phyloP scores from a whole-genome alignment of 2,797 vertebrate genomes.

The Eospalax fontanierii region DNA sequence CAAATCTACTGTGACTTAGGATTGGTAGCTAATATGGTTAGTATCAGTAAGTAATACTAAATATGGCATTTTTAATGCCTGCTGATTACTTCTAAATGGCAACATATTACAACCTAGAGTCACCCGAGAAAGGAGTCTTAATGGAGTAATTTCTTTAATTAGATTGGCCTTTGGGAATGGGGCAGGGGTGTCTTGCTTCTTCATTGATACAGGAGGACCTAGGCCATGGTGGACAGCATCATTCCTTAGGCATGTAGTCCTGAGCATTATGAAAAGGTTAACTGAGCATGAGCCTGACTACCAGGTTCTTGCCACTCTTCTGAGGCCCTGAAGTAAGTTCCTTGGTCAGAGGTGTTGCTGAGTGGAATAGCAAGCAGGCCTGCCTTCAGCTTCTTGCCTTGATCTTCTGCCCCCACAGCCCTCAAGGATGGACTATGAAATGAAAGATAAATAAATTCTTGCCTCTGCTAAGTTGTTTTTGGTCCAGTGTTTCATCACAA shows the following conservation, averaged over 20 bases:
- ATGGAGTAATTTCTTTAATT: too few species aligned
- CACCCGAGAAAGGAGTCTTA: not conserved
- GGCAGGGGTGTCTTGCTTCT: not conserved
- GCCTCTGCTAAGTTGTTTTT: not conserved
- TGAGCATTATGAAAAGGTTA: not conserved
- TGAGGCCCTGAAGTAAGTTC: too few species aligned
- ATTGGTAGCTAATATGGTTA: not conserved
- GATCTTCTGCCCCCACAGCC: too few species aligned
- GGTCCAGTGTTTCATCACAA: not conserved
- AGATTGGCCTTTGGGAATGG: not conserved
- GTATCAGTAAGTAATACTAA: constrained; percentile 8
- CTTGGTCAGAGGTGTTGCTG: too few species aligned
- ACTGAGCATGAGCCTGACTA: not conserved
- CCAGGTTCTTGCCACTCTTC: too few species aligned
- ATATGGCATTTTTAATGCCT: not conserved
- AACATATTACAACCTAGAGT: not conserved
- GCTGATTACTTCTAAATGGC: not conserved
- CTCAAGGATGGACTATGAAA: too few species aligned
- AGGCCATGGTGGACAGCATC: not conserved
- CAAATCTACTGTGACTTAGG: not conserved
- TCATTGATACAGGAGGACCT: not conserved
- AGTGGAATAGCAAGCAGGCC: too few species aligned
- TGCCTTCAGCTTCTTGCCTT: too few species aligned
- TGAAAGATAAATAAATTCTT: not conserved
- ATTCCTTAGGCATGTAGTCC: not conserved